Conservation (phyloP, 2,797 vertebrate genomes). For the Onychomys arenicola region DNA sequence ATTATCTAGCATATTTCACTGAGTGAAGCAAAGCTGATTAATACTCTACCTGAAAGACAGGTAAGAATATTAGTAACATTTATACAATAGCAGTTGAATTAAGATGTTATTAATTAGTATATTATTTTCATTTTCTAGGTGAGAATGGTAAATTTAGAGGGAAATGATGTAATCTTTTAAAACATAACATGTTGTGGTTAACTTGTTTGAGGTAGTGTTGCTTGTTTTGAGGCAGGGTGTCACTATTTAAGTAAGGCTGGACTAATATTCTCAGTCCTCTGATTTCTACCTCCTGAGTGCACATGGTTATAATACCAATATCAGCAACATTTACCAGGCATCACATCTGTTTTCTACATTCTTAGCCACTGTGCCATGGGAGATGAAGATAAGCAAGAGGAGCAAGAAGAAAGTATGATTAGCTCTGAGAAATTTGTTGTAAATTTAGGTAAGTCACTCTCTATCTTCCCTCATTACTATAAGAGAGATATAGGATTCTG, state of each 20-base stretch:
- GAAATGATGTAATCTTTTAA: neutral
- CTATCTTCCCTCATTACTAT: neutral
- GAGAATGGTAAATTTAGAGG: slow-evolving; percentile 16
- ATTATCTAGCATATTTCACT: neutral
- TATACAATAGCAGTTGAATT: neutral
- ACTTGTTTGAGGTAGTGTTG: neutral
- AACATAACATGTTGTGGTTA: neutral
- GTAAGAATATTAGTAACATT: neutral
- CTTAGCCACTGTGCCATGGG: neutral
- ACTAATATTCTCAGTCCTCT: neutral
- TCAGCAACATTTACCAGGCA: neutral
- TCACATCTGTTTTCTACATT: neutral
- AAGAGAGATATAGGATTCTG: neutral
- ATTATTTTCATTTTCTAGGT: neutral
- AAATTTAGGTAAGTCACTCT: too few relatives aligned
- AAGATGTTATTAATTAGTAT: neutral
- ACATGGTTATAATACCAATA: neutral
- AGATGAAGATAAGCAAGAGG: too few relatives aligned
- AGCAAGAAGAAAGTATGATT: neutral
- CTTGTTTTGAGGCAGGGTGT: neutral
- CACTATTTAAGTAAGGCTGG: neutral
- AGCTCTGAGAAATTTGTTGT: neutral
- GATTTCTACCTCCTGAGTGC: too few relatives aligned
- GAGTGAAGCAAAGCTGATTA: neutral
- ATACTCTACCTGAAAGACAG: neutral